phyloP scores from a whole-genome alignment of 1,140 invertebrate species.

The Ptiloglossa arizonensis region DNA sequence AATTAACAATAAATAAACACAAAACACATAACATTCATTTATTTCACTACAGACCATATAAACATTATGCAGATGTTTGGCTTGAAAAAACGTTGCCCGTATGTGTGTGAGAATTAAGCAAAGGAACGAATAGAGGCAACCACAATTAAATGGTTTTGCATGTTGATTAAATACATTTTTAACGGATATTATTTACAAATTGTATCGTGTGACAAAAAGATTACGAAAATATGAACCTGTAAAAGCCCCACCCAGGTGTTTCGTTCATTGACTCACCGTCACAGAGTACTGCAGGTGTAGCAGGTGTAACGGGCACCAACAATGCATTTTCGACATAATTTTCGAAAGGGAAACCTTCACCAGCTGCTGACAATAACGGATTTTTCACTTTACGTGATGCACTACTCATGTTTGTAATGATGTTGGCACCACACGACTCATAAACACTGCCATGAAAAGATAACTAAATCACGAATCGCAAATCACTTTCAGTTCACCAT shows the following conservation, averaged over 20 bases:
- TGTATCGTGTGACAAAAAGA: neutral
- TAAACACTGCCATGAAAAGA: conserved; percentile 64
- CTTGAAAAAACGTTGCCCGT: neutral
- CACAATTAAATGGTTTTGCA: neutral
- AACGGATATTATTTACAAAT: neutral
- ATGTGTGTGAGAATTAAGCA: too few species aligned
- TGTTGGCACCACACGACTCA: conserved; percentile 44
- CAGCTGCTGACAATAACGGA: conserved; percentile 79
- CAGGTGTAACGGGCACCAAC: conserved; percentile 78
- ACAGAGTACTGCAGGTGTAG: conserved; percentile 73
- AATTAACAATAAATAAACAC: neutral
- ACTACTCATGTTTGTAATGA: conserved; percentile 71
- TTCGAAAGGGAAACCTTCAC: conserved; percentile 75
- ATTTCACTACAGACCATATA: neutral
- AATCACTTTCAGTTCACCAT: conserved; percentile 25
- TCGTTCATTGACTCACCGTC: conserved; percentile 75
- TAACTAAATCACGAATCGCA: conserved; percentile 24
- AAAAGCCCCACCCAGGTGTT: conserved; percentile 65
- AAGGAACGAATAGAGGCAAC: neutral
- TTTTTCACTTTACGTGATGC: conserved; percentile 75
- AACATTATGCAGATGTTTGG: neutral
- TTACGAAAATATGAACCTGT: neutral
- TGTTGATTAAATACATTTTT: neutral
- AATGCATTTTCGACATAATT: conserved; percentile 71
- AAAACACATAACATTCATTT: neutral